These are phyloP conservation scores for Gila robusta DNA, from an alignment of 2,797 vertebrate species.

Conservation along the genomic window DNA sequence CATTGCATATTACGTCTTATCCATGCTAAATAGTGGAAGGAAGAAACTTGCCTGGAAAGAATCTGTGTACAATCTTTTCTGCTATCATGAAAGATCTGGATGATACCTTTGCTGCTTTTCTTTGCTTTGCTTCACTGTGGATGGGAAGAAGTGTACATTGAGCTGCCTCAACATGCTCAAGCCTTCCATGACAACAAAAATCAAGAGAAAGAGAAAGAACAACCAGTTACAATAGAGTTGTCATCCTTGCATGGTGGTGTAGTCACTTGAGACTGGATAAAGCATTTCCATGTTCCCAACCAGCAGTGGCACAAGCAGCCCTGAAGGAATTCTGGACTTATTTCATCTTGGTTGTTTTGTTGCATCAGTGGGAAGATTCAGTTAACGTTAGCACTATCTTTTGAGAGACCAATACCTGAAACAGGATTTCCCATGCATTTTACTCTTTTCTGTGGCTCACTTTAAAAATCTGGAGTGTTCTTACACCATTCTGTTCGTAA, in stretches of 20 bases:
- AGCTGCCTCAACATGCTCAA: not conserved
- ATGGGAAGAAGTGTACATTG: not conserved
- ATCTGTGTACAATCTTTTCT: not conserved
- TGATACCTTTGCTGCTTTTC: not conserved
- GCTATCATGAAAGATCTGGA: not conserved
- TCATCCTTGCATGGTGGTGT: not conserved
- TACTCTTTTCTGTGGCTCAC: not conserved
- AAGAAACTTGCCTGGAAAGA: not conserved
- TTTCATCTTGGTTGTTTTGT: slow-evolving; percentile 9
- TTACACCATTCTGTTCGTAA: not conserved
- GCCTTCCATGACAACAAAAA: slow-evolving; percentile 18
- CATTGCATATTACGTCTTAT: not conserved
- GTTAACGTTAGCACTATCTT: not conserved
- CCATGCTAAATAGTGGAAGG: not conserved
- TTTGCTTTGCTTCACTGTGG: not conserved
- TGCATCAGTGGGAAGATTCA: slow-evolving; percentile 6
- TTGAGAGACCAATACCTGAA: not conserved
- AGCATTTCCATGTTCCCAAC: slow-evolving; percentile 3
- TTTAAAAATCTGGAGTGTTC: not conserved
- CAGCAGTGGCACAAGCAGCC: not conserved
- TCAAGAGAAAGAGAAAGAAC: slow-evolving; percentile 2
- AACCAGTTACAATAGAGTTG: not conserved
- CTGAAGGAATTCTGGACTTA: slow-evolving; percentile 18
- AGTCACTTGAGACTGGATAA: slow-evolving; percentile 27
- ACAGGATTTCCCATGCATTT: not conserved